Percentiles rank a stretch among this genome's conserved stretches.
Evolutionary conservation across 1,140 invertebrate species (phyloP).

Genomic region (Megathymus violae): DNA sequence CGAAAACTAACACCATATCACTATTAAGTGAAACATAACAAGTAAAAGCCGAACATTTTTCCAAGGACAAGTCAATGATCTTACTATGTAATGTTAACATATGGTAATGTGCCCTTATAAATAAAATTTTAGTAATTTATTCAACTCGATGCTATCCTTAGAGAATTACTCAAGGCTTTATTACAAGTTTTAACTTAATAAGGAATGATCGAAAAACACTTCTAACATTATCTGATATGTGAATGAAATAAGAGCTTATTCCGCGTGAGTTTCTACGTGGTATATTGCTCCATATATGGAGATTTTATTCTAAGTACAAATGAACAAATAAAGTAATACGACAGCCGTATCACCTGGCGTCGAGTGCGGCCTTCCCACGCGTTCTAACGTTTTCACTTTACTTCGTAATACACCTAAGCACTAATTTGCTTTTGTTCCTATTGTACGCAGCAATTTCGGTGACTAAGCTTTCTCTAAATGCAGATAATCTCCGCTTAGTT

Average conservation of each 20-base stretch:
- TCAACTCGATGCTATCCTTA: conserved; percentile 4
- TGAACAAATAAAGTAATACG: conserved; percentile 70
- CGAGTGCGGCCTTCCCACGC: conserved; percentile 61
- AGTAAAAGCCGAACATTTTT: conserved; percentile 6
- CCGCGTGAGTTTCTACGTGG: conserved; percentile 54
- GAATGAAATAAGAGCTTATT: conserved; percentile 72
- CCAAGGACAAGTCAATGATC: conserved; percentile 37
- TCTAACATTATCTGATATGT: conserved; percentile 48
- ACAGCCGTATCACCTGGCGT: conserved; percentile 62
- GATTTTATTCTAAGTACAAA: conserved; percentile 60
- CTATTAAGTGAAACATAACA: conserved; percentile 7
- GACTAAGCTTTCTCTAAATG: conserved; percentile 58
- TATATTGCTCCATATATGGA: conserved; percentile 59
- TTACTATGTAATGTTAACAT: conserved; percentile 47
- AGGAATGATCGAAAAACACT: conserved; percentile 21
- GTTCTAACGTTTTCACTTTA: conserved; percentile 53
- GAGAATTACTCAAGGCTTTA: not conserved
- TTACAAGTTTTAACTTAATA: conserved; percentile 1
- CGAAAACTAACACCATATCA: conserved; percentile 2
- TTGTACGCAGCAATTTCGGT: conserved; percentile 63
- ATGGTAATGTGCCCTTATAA: conserved; percentile 49
- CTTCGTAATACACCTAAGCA: conserved; percentile 48
- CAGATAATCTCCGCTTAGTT: conserved; percentile 52
- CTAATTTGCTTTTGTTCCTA: conserved; percentile 76
- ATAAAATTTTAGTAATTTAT: conserved; percentile 46